Conservation (phyloP, 2,113 vertebrate species). For the Tinamus guttatus region DNA sequence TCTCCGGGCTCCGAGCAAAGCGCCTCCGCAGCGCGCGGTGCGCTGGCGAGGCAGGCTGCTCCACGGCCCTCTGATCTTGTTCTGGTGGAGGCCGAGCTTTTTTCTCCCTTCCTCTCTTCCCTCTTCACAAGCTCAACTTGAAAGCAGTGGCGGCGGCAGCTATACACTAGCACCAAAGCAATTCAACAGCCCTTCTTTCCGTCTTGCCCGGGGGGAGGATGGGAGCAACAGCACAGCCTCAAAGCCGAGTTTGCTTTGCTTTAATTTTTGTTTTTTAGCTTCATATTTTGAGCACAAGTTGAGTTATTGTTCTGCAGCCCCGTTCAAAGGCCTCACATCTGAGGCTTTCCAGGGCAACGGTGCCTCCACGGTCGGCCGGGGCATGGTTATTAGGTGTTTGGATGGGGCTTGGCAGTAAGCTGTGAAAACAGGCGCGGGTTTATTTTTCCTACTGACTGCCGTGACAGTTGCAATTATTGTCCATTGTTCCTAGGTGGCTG, state of each 20-base stretch:
- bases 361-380: slow-evolving; percentile 26
- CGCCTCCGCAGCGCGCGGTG: background rate
- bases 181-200: slow-evolving; percentile 75
- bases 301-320: slow-evolving; percentile 86
- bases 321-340: slow-evolving; percentile 77
- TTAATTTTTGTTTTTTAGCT: slow-evolving; percentile 80
- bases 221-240: slow-evolving; percentile 60
- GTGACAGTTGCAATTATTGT: slow-evolving; percentile 91
- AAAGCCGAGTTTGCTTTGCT: slow-evolving; percentile 85
- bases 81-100: slow-evolving; percentile 67
- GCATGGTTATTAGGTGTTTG: slow-evolving; percentile 74
- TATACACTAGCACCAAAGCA: slow-evolving; percentile 57
- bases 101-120: slow-evolving; percentile 40
- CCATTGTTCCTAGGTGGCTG: slow-evolving; percentile 88
- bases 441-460: slow-evolving; percentile 86
- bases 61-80: slow-evolving; percentile 55
- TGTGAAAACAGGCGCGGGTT: slow-evolving; percentile 83
- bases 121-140: slow-evolving; percentile 68
- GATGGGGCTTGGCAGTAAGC: slow-evolving; percentile 85
- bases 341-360: slow-evolving; percentile 69
- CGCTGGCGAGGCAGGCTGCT: background rate
- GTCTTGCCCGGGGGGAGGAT: slow-evolving; percentile 58
- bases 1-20: background rate
- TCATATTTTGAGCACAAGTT: slow-evolving; percentile 84
- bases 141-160: slow-evolving; percentile 56